Conservation (phyloP, 2,888 invertebrate genomes). For the Diabrotica balteata region DNA sequence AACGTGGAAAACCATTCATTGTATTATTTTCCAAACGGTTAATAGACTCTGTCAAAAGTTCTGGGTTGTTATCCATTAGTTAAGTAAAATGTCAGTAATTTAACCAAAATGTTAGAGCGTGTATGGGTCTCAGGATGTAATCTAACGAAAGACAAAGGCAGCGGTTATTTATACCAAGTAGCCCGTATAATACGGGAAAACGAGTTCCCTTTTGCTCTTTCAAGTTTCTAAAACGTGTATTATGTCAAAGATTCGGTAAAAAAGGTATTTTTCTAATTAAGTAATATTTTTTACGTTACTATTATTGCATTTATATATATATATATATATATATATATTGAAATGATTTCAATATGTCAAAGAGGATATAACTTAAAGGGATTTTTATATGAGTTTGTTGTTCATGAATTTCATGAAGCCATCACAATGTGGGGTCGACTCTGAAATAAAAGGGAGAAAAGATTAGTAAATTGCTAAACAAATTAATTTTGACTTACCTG, state of each 20-base stretch:
- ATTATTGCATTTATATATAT: no score
- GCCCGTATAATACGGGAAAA: slow-evolving; percentile 38
- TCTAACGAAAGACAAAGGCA: slow-evolving; percentile 35
- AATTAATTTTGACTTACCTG: no score
- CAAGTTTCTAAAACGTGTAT: slow-evolving; percentile 9
- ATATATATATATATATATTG: no score
- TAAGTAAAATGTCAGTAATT: slow-evolving; percentile 26
- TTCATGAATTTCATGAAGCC: no score
- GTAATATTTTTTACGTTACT: no score
- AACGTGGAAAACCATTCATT: neutral
- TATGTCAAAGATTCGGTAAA: neutral
- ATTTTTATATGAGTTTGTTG: no score
- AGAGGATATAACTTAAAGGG: no score
- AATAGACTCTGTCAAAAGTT: slow-evolving; percentile 13
- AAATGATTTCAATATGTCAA: no score
- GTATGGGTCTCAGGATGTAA: slow-evolving; percentile 29
- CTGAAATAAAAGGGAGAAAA: no score
- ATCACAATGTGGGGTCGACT: no score
- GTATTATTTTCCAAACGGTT: slow-evolving; percentile 13
- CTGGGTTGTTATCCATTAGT: slow-evolving; percentile 23
- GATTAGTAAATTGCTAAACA: no score
- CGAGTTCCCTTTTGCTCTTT: slow-evolving; percentile 33
- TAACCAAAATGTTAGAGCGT: slow-evolving; percentile 21
- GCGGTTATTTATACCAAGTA: slow-evolving; percentile 41
- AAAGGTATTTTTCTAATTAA: no score